Conservation (phyloP, 2,113 vertebrate genomes). For the Cyanoramphus novaezelandiae region DNA sequence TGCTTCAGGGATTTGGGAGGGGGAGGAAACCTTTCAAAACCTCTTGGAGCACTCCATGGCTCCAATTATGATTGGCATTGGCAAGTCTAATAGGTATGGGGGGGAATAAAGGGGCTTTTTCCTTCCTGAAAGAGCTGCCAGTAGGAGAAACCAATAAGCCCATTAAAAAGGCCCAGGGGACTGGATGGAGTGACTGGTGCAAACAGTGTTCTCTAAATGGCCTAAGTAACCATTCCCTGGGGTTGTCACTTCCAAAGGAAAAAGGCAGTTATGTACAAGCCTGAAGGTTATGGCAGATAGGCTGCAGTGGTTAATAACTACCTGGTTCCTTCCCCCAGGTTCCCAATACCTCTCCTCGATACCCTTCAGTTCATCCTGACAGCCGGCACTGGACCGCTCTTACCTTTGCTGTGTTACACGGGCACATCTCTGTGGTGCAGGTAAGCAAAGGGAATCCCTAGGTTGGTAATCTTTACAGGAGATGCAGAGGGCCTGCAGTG, state of each 20-base stretch:
- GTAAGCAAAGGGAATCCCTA: constrained; percentile 63
- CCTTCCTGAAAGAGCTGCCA: not conserved
- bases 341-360: constrained; percentile 82
- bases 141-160: not conserved
- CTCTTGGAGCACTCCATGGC: not conserved
- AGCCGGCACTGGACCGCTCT: constrained; percentile 93
- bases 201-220: not conserved
- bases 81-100: not conserved
- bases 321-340: constrained; percentile 77
- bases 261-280: not conserved
- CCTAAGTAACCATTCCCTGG: not conserved
- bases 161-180: not conserved
- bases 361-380: constrained; percentile 94
- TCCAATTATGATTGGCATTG: not conserved
- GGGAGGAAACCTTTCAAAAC: not conserved
- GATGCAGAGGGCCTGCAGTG: not conserved
- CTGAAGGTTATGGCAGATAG: not conserved
- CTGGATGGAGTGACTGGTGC: not conserved
- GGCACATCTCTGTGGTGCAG: constrained; percentile 97
- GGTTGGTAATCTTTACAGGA: accelerated
- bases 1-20: not conserved
- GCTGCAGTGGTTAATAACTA: not conserved
- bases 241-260: not conserved
- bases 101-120: not conserved
- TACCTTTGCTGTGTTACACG: constrained; percentile 91